These are phyloP conservation scores for Clarias pachynema DNA, from an alignment of 2,797 vertebrate genomes.

Conservation along the genomic window DNA sequence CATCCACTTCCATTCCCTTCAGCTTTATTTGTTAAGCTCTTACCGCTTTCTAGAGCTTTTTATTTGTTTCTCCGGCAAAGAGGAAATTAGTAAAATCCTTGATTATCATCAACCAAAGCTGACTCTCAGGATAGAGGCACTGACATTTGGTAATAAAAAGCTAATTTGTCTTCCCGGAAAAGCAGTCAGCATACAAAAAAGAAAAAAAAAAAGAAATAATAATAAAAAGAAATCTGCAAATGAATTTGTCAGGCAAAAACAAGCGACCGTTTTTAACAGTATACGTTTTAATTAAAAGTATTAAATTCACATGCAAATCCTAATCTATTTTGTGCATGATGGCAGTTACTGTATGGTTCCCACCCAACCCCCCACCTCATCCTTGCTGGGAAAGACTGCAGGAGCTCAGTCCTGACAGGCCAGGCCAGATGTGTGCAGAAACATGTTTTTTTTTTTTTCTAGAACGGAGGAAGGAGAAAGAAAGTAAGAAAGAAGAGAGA, in stretches of 20 bases:
- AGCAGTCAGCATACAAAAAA: not conserved
- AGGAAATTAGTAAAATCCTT: conserved; percentile 32
- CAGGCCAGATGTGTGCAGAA: conserved; percentile 57
- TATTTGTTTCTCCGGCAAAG: conserved; percentile 40
- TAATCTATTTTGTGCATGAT: conserved; percentile 30
- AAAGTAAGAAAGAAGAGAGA: not conserved
- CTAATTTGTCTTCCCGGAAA: conserved; percentile 11
- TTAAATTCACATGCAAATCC: conserved; percentile 37
- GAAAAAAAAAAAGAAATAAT: not conserved
- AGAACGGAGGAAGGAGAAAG: conserved; percentile 19
- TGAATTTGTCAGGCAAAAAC: conserved; percentile 10
- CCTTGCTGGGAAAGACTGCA: conserved; percentile 34
- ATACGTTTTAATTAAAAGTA: conserved; percentile 35
- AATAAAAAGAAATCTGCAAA: not conserved
- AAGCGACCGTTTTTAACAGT: not conserved
- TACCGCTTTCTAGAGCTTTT: conserved; percentile 33
- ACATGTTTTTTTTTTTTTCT: conserved; percentile 45
- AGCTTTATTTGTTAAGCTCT: conserved; percentile 49
- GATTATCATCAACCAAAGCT: conserved; percentile 31
- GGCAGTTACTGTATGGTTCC: conserved; percentile 35
- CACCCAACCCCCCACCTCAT: conserved; percentile 38
- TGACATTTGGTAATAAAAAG: conserved; percentile 3
- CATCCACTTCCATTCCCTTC: conserved; percentile 39
- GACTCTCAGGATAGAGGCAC: not conserved
- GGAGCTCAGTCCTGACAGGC: conserved; percentile 51